Evolutionary conservation across 2,113 vertebrate species (phyloP).

Genomic region (Clarias batrachus): DNA sequence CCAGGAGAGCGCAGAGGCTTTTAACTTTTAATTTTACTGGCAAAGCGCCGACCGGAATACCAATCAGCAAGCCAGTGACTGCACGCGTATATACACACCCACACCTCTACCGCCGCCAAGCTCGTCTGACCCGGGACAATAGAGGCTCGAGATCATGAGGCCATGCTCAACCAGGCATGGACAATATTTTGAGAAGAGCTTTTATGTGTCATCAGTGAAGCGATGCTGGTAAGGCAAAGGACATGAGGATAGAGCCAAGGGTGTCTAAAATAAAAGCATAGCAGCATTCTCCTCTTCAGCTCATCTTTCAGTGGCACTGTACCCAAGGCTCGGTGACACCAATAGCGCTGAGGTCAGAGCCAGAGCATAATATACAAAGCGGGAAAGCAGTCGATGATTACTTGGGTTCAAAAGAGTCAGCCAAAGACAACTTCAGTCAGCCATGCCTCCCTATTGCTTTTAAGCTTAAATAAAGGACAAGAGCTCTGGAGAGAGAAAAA

Average conservation of each 20-base stretch:
- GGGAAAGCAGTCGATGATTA: slow-evolving; percentile 10
- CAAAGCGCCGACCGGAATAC: slow-evolving; percentile 18
- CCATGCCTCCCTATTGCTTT: background rate
- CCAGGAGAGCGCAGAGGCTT: slow-evolving; percentile 10
- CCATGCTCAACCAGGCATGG: slow-evolving; percentile 47
- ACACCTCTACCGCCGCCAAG: background rate
- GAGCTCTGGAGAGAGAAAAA: slow-evolving; percentile 2
- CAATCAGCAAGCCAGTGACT: slow-evolving; percentile 32
- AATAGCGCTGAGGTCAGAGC: slow-evolving; percentile 6
- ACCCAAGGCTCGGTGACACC: slow-evolving; percentile 3
- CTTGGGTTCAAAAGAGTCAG: slow-evolving; percentile 15
- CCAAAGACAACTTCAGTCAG: slow-evolving; percentile 5
- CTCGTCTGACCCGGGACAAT: slow-evolving; percentile 29
- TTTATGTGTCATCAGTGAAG: slow-evolving; percentile 46
- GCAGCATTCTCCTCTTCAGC: slow-evolving; percentile 18
- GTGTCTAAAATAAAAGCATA: slow-evolving; percentile 34
- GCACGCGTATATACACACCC: background rate
- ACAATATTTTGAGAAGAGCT: slow-evolving; percentile 55
- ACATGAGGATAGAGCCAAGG: slow-evolving; percentile 21
- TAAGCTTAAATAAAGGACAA: slow-evolving; percentile 1
- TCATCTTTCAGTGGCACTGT: slow-evolving; percentile 16
- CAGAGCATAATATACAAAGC: slow-evolving; percentile 6
- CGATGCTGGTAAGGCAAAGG: slow-evolving; percentile 30
- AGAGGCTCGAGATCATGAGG: slow-evolving; percentile 42
- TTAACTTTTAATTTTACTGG: slow-evolving; percentile 30